Conservation (phyloP, 2,797 vertebrate genomes). For the Oceanodroma leucorhoa region DNA sequence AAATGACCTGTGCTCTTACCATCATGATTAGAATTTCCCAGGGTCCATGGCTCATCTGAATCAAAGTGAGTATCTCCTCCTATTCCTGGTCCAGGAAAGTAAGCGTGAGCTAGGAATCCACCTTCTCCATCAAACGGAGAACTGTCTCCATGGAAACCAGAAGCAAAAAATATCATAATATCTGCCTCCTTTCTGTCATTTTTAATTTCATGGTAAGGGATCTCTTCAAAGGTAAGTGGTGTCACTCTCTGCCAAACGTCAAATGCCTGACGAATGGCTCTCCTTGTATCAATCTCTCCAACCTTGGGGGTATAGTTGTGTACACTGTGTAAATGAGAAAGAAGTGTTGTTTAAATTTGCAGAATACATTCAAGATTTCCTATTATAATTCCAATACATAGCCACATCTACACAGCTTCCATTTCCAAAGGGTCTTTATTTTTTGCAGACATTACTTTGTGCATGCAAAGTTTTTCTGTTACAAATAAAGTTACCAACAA, state of each 20-base stretch:
- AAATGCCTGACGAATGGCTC: constrained; percentile 95
- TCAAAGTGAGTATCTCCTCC: constrained; percentile 98
- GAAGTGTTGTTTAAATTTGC: not conserved
- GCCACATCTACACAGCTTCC: not conserved
- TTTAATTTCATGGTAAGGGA: constrained; percentile 95
- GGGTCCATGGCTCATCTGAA: constrained; percentile 95
- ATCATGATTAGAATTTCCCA: constrained; percentile 94
- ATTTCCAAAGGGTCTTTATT: not conserved
- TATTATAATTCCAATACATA: not conserved
- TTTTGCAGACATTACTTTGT: not conserved
- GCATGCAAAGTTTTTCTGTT: not conserved
- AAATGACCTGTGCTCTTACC: constrained; percentile 74
- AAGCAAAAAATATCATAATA: constrained; percentile 99
- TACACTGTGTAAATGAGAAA: constrained; percentile 79
- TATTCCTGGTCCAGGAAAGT: constrained; percentile 96
- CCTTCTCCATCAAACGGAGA: constrained; percentile 97
- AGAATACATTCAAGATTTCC: not conserved
- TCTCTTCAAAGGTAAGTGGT: constrained; percentile 92
- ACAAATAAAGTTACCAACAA: not conserved
- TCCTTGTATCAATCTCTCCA: constrained; percentile 92
- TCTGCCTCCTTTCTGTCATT: constrained; percentile 94
- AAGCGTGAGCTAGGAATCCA: constrained; percentile 95
- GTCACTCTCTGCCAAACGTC: constrained; percentile 97
- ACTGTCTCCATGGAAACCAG: constrained; percentile 97
- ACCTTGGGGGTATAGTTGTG: constrained; percentile 98